Percentiles rank a stretch among this genome's conserved stretches.
Evolutionary conservation across 2,888 invertebrate species (phyloP).

Genomic region (Taphrorychus bicolor): DNA sequence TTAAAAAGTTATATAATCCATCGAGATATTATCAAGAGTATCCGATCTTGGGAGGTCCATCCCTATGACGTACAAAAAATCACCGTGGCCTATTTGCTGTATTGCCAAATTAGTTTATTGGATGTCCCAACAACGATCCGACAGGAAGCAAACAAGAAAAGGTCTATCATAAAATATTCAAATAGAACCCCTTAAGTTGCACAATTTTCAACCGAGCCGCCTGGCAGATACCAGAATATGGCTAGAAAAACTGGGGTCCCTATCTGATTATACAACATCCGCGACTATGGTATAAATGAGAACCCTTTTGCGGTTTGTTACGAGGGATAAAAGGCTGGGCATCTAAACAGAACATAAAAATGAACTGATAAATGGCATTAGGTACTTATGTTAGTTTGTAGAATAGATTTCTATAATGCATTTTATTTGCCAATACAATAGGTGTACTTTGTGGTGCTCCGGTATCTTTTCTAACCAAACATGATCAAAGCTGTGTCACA

Average conservation of each 20-base stretch:
- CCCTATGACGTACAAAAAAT: neutral
- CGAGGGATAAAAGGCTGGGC: neutral
- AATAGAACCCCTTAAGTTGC: slow-evolving; percentile 15
- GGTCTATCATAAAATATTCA: slow-evolving; percentile 21
- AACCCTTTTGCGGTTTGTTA: neutral
- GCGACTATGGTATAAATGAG: slow-evolving; percentile 16
- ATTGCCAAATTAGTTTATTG: slow-evolving; percentile 12
- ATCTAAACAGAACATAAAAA: neutral
- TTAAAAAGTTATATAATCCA: too few relatives aligned
- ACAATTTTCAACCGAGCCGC: slow-evolving; percentile 3
- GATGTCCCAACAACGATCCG: neutral
- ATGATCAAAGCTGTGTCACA: slow-evolving; percentile 42
- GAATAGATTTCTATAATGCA: neutral
- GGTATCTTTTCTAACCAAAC: slow-evolving; percentile 36
- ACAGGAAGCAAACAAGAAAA: slow-evolving; percentile 23
- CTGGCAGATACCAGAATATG: neutral
- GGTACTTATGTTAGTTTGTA: neutral
- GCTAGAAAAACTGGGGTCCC: slow-evolving; percentile 11
- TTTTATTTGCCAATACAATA: neutral
- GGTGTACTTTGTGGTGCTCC: slow-evolving; percentile 4
- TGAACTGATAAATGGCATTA: neutral
- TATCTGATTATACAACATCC: slow-evolving; percentile 2
- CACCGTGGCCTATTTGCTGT: neutral
- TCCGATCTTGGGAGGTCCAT: neutral
- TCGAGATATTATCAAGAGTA: too few relatives aligned